Base-by-base conservation (phyloP, 1,140 invertebrate genomes). In the Acyrthosiphon pisum region DNA sequence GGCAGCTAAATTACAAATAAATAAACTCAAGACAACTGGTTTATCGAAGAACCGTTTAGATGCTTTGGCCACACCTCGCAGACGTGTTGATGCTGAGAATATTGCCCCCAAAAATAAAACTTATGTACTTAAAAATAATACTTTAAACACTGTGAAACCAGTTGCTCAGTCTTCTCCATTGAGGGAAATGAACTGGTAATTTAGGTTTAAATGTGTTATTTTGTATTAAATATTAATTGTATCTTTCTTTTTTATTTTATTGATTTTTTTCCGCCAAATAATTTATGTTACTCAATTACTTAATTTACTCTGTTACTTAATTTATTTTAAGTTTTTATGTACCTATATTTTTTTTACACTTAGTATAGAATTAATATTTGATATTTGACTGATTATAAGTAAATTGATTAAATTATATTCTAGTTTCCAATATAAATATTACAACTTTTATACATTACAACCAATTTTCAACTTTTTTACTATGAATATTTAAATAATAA, bases 61-160 rank as follows among this genome's bases (percentile, higher is more conserved):
- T 84, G 91, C 81, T 26, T 84, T 93, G 35, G 91, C 91, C 20
- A 93, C 91, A 50, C 91, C 91, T 56, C 91, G 91, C 46, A 81
- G 48, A 41, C 91, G 91, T 93, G 48, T 68, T 44, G 91, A 93
- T 84, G n/a, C 56, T 41, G 91, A 93, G 30, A 93, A 93, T 44
- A 93, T 93, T 41, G 76, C 81, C 0, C 91, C 91, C 0, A 93
- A 44, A 93, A 93, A 93, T 56, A 93, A 84, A 93, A 93, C 91
- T 84, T 93, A 93, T 93, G 91, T 93, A 86, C 91, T 93, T 26
- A 84, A 93, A 44, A 93, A 6, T 93, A 93, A 93, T 44, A 93
- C 76, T 44, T 56, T 93, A 11, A 93, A 93, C 14, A 56, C 81
- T 50, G 23, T 53, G 22, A 93, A 93, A 93, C 91, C 91, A 86